Evolutionary conservation across 2,113 vertebrate species (phyloP).

Genomic region (Morone chrysops): DNA sequence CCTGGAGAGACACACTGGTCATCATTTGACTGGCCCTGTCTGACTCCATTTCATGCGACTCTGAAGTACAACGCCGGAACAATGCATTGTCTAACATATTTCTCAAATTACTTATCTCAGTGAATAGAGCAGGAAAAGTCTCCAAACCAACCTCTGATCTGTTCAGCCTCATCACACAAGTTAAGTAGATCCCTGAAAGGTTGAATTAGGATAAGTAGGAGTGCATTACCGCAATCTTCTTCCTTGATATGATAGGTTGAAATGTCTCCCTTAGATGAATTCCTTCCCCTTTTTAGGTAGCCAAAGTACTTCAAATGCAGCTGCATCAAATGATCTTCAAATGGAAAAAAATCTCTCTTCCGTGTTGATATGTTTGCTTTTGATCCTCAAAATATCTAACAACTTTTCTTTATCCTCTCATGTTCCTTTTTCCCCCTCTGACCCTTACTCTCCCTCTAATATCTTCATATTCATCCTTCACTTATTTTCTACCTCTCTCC

Average conservation of each 20-base stretch:
- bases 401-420: slow-evolving; percentile 30
- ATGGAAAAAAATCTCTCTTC: slow-evolving; percentile 54
- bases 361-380: slow-evolving; percentile 59
- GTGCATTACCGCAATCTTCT: slow-evolving; percentile 67
- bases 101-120: slow-evolving; percentile 43
- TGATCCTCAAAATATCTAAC: slow-evolving; percentile 49
- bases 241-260: slow-evolving; percentile 49
- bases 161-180: slow-evolving; percentile 46
- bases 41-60: slow-evolving; percentile 41
- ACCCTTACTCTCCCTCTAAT: slow-evolving; percentile 49
- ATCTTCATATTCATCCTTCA: slow-evolving; percentile 46
- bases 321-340: slow-evolving; percentile 59
- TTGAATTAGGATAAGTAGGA: slow-evolving; percentile 68
- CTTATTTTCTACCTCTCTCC: slow-evolving; percentile 19
- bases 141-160: slow-evolving; percentile 48
- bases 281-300: slow-evolving; percentile 53
- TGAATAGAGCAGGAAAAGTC: slow-evolving; percentile 38
- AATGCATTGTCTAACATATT: slow-evolving; percentile 37
- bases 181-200: slow-evolving; percentile 52
- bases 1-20: slow-evolving; percentile 12
- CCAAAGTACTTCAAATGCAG: slow-evolving; percentile 56
- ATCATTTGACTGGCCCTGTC: slow-evolving; percentile 24
- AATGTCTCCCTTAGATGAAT: slow-evolving; percentile 61
- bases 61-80: slow-evolving; percentile 6
- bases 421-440: slow-evolving; percentile 29